Percentiles rank a stretch among this genome's conserved stretches.
These are phyloP conservation scores for Apostichopus californicus DNA, from an alignment of 35 echinoderm and acorn worm genomes.

Conservation along the genomic window DNA sequence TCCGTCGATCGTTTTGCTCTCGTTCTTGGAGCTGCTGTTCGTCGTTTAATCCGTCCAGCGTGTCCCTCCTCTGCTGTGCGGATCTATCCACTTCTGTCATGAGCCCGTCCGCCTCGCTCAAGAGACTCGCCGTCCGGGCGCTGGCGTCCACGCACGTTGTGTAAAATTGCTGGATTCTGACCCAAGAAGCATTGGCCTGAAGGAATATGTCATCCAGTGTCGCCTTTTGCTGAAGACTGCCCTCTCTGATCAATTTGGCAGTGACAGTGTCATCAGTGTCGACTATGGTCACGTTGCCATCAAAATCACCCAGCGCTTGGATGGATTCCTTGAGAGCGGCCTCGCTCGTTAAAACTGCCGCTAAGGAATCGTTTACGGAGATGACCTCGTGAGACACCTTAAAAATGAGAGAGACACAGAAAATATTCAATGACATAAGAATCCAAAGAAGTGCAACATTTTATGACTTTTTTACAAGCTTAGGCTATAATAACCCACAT, in stretches of 20 bases:
- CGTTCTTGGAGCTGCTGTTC: conserved; percentile 18
- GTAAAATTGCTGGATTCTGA: conserved; percentile 5
- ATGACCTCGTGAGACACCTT: background rate
- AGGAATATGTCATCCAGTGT: background rate
- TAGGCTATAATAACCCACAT: conserved; percentile 16
- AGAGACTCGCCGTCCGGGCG: background rate
- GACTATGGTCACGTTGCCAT: conserved; percentile 3
- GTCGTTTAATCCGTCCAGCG: conserved; percentile 32
- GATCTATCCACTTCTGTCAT: background rate
- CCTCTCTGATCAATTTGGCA: background rate
- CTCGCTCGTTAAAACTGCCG: background rate
- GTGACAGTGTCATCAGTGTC: background rate
- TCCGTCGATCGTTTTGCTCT: conserved; percentile 49
- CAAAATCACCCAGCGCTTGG: conserved; percentile 6
- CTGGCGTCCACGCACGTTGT: background rate
- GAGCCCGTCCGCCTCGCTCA: background rate
- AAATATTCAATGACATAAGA: background rate
- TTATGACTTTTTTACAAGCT: conserved; percentile 42
- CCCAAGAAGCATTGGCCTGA: conserved; percentile 7
- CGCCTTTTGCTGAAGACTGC: background rate
- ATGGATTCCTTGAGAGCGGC: background rate
- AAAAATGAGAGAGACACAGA: background rate
- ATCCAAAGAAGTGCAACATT: conserved; percentile 32
- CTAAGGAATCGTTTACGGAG: background rate
- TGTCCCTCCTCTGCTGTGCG: conserved; percentile 34